phyloP scores from a whole-genome alignment of 2,797 vertebrate species.

The Oceanodroma leucorhoa region DNA sequence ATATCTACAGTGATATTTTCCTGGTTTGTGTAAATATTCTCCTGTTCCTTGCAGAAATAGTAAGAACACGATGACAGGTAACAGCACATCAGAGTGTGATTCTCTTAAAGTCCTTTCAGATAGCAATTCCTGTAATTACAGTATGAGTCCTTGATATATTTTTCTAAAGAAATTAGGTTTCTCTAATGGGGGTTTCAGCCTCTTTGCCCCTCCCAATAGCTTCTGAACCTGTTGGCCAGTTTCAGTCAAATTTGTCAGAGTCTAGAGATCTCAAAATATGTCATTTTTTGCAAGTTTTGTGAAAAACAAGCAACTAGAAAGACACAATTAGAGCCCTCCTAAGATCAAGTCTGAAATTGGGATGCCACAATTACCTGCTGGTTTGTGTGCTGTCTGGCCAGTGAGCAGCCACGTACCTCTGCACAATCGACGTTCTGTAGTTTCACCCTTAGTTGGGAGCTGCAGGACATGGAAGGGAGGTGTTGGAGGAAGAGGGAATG shows the following conservation, averaged over 20 bases:
- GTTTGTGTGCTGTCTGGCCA: not conserved
- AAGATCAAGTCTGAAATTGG: not conserved
- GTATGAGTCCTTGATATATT: not conserved
- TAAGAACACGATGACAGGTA: not conserved
- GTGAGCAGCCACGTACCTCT: not conserved
- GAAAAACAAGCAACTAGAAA: not conserved
- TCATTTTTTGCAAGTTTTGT: not conserved
- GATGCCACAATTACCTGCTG: not conserved
- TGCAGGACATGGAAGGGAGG: not conserved
- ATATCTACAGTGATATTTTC: not conserved
- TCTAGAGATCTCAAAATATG: not conserved
- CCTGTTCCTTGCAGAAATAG: not conserved
- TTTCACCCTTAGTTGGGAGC: not conserved
- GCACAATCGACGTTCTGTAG: fast-evolving
- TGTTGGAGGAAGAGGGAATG: not conserved
- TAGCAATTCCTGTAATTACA: not conserved
- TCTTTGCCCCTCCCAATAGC: not conserved
- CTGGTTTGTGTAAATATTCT: not conserved
- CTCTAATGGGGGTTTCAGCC: not conserved
- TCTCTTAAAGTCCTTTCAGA: not conserved
- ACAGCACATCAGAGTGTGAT: not conserved
- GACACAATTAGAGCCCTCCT: not conserved
- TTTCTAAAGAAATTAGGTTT: not conserved
- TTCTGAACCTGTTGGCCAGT: not conserved
- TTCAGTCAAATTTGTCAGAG: not conserved